Conservation (phyloP, 2,888 invertebrate species). For the Athetis lepigone region DNA sequence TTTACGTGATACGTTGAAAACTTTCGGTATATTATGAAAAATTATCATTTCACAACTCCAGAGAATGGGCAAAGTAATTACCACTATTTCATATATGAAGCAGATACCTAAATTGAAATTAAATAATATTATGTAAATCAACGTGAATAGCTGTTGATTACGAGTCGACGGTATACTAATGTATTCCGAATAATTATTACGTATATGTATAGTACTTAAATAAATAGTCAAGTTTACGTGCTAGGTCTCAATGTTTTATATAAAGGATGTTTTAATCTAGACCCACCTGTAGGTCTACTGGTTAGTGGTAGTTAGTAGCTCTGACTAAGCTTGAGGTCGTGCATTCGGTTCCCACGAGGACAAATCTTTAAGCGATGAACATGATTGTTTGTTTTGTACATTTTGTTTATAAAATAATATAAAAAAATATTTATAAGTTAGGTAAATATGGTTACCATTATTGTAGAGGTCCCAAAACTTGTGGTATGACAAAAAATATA, state of each 20-base stretch:
- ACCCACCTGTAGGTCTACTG: no score
- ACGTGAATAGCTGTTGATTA: slow-evolving; percentile 49
- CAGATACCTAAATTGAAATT: slow-evolving; percentile 9
- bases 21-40: background rate
- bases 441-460: no score
- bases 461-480: no score
- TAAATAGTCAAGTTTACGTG: slow-evolving; percentile 1
- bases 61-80: slow-evolving; percentile 25
- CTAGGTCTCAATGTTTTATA: background rate
- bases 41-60: background rate
- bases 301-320: no score
- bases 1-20: background rate
- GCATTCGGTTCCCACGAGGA: no score
- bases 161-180: slow-evolving; percentile 26
- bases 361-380: no score
- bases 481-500: no score
- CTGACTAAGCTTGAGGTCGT: no score
- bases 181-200: slow-evolving; percentile 29
- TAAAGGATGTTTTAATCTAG: no score
- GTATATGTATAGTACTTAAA: background rate
- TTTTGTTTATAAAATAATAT: no score
- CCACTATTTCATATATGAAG: background rate
- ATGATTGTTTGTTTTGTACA: no score
- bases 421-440: no score
- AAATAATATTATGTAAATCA: slow-evolving; percentile 39